A percentile compares a stretch with the other conserved stretches of the same genome.
These are phyloP conservation scores for Daubentonia madagascariensis DNA, from an alignment of 2,113 vertebrate genomes.

Conservation along the genomic window DNA sequence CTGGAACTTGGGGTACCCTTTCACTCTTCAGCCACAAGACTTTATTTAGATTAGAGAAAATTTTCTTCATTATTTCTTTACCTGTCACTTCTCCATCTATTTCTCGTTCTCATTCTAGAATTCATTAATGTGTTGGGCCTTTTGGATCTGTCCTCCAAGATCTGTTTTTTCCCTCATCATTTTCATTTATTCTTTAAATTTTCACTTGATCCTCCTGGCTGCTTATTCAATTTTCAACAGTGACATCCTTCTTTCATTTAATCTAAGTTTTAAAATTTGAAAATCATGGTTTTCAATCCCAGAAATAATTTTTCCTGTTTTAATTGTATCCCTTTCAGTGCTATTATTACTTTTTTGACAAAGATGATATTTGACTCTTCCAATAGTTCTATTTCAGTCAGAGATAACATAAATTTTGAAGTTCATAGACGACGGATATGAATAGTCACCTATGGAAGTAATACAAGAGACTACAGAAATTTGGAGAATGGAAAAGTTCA, in stretches of 20 bases:
- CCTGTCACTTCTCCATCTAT: not conserved
- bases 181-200: not conserved
- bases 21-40: not conserved
- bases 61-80: not conserved
- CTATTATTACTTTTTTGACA: not conserved
- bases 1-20: not conserved
- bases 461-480: not conserved
- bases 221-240: not conserved
- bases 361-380: not conserved
- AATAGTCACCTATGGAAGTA: not conserved
- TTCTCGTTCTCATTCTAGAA: not conserved
- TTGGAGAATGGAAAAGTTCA: not conserved
- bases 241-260: not conserved
- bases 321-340: not conserved
- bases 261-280: slow-evolving; percentile 19
- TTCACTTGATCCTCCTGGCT: not conserved
- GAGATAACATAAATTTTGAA: slow-evolving; percentile 20
- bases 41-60: not conserved
- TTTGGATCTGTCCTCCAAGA: not conserved
- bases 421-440: not conserved
- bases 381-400: not conserved
- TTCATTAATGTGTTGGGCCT: not conserved
- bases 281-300: slow-evolving; percentile 9
- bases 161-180: not conserved
- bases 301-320: slow-evolving; percentile 29